Evolutionary conservation across 2,797 vertebrate species (phyloP), one percentile per base, ranked within the genome.

Genomic region (Lacerta agilis): DNA sequence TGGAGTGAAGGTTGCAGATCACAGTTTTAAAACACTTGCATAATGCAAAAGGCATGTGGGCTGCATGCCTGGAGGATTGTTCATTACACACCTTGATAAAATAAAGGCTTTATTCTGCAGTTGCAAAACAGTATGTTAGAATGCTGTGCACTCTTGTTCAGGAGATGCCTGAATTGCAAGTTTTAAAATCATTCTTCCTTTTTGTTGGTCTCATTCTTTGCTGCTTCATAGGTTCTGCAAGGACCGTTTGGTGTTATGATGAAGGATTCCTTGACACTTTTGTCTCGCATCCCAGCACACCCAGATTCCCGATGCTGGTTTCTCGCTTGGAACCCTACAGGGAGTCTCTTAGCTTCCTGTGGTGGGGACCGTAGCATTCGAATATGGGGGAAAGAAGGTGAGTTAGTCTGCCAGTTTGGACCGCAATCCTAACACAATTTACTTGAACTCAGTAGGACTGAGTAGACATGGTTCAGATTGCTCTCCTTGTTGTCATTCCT

Each of bases 291-390:
- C 1, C 94, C 89, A 23, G 98, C 97, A 3, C 98, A 99, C 84
- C 98, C 98, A 3, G 98, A 99, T 87, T 98, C 98, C 5, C 97
- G 98, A 2, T 99, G 98, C 95, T 99, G 98, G 98, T 98, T 97
- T 92, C 96, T 98, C 25, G 96, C 98, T 38, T 99, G 98, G 98
- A 98, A 95, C 94, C 98, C 98, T 3, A 85, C 93, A 0, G 98
- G 98, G 8, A 95, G 96, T 0, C 94, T 98, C 75, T 93, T 99
- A 71, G 98, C 98, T 15, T 98, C 98, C 0, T 99, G 98, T 55
- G 98, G 98, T 1, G 98, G 98, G 0, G 98, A 99, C 96, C 98
- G 98, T n/a, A 91, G 96, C 58, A 92, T 99, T 86, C 97, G 98
- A 71, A 96, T 99, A 29, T 99, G 98, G 98, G 98, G 97, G 1